Evolutionary conservation across 2,888 invertebrate genomes (phyloP), one percentile per base, ranked within the genome.

Genomic region (Epistrophe eligans): DNA sequence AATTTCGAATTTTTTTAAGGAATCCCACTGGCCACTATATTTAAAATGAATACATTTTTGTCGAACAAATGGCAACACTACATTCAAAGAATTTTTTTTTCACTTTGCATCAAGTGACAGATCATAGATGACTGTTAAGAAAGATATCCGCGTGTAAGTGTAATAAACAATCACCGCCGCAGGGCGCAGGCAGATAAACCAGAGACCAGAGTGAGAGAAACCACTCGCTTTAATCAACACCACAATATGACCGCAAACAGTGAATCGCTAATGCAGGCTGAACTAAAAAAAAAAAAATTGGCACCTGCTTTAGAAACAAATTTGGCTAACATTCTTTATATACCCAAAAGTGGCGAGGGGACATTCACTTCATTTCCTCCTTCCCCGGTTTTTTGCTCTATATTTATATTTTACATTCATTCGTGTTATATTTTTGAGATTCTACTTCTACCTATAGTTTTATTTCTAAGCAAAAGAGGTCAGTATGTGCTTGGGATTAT

Each of bases 301-400:
- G 85, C 85, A 87, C 77, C 72, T 79, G 67, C 71, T 60, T 45
- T 60, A n/a, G 55, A n/a, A 57, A 50, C 35, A 62, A 55, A 77
- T 73, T 85, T 85, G 81, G 81, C 82, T 73, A 60, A 73, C 50
- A 73, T 74, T 84, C 74, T 62, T 50, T 28, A n/a, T n/a, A n/a
- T n/a, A 11, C 19, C 67, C 66, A 58, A 38, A 67, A 76, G 48
- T 50, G 60, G 58, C 35, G 48, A 45, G 17, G 52, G 28, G 60
- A 38, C 66, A 71, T 58, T 77, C 45, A 70, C 52, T 55, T 64
- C 17, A 83, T 52, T 79, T 76, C 71, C 74, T 76, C 67, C 67
- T 72, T 77, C 67, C 67, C 73, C 58, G 66, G 64, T 67, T 48
- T 57, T 58, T 28, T 81, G n/a, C n/a, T n/a, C n/a, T n/a, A n/a